Evolutionary conservation across 2,888 invertebrate genomes (phyloP).

Genomic region (Agriopis marginaria): DNA sequence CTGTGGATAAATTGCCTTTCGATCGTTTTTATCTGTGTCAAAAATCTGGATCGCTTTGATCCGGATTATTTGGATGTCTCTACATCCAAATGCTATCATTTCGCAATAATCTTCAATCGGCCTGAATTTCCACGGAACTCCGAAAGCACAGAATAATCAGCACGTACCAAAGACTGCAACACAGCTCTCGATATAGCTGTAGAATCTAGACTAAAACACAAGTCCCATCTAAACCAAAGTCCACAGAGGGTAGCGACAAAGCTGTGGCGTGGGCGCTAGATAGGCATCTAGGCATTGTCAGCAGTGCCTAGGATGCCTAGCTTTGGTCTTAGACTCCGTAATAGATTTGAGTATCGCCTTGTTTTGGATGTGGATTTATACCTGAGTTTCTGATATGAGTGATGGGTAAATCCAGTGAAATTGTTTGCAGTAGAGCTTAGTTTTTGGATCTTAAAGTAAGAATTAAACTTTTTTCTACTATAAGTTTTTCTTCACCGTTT

Average conservation of each 20-base stretch:
- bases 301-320: constrained; percentile 37
- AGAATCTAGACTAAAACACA: not conserved
- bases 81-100: too few species aligned
- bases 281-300: constrained; percentile 57
- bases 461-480: too few species aligned
- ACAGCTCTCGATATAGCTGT: not conserved
- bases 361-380: constrained; percentile 17
- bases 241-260: constrained; percentile 41
- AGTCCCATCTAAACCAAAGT: not conserved
- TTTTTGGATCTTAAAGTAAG: too few species aligned
- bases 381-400: not conserved
- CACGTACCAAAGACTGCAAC: too few species aligned
- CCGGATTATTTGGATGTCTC: too few species aligned
- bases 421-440: not conserved
- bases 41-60: too few species aligned
- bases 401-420: not conserved
- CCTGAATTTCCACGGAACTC: too few species aligned
- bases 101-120: too few species aligned
- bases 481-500: too few species aligned
- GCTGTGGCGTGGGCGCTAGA: constrained; percentile 52
- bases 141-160: too few species aligned
- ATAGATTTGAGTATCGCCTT: constrained; percentile 54
- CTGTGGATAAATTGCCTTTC: too few species aligned
- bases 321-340: constrained; percentile 46
- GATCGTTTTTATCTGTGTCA: too few species aligned